Base-by-base conservation (phyloP, 2,113 vertebrate species). In the Anoura caudifer region DNA sequence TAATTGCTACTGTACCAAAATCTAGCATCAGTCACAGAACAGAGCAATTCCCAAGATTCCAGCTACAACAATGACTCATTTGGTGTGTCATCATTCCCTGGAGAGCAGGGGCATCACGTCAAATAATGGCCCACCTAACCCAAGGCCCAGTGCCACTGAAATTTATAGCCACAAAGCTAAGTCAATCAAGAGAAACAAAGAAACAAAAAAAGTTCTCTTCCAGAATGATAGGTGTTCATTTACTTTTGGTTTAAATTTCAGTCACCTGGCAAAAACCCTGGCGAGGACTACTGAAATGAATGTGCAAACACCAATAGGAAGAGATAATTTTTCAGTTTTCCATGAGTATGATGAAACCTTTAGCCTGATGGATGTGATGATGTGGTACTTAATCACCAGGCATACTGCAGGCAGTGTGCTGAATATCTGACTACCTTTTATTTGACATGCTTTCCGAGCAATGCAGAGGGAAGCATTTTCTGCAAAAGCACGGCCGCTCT, bases 381-480 rank as follows among this genome's bases (percentile, higher is more conserved):
- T 96, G 96, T 93, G 97, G 97, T 93, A 91, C 95, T 98, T 98
- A 91, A 97, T 98, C 97, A 98, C 97, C 98, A 98, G 98, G 95
- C 98, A 98, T 75, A 98, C 87, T 95, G 98, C 98, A 98, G 98
- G 98, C 98, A 98, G 97, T 96, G 97, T 98, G 98, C 98, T 97
- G 90, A 97, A 76, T 31, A 36, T 84, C 97, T 94, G 95, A 91
- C 95, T 94, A 80, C 95, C 98, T 98, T 94, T 96, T 88, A 98
- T 96, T 96, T 98, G 94, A 98, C 98, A 99, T 99, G 98, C 98
- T 98, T 98, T 98, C 98, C 97, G 98, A 98, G 98, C 98, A 99
- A 98, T 98, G 98, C 98, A 98, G 98, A 98, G 98, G 97, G 98
- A 98, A 98, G 98, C 98, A 97, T 97, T 98, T 98, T 98, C 98